Evolutionary conservation across 2,113 vertebrate species (phyloP).

Genomic region (Xyliphius kryptos): DNA sequence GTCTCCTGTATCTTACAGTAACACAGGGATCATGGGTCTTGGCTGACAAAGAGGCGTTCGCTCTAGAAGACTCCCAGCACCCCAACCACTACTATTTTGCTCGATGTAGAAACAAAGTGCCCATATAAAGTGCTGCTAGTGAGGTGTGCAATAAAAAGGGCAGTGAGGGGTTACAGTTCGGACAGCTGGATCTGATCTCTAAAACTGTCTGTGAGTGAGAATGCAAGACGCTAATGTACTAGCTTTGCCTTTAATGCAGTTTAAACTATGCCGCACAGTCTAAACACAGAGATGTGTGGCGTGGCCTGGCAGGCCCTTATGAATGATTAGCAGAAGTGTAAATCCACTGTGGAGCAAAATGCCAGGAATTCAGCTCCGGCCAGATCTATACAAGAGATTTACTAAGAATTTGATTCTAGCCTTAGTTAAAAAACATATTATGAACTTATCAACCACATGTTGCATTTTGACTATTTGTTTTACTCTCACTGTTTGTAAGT

Average conservation of each 20-base stretch:
- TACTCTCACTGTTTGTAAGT: not conserved
- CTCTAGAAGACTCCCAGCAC: not conserved
- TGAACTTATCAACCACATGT: not conserved
- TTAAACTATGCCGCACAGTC: slow-evolving; percentile 14
- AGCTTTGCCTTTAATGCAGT: slow-evolving; percentile 16
- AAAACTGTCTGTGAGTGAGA: not conserved
- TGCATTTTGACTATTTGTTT: not conserved
- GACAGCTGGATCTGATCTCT: slow-evolving; percentile 6
- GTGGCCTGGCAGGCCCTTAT: slow-evolving; percentile 10
- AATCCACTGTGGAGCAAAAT: slow-evolving; percentile 3
- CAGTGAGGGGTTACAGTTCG: slow-evolving; percentile 2
- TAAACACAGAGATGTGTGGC: slow-evolving; percentile 26
- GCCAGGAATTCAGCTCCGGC: slow-evolving; percentile 1
- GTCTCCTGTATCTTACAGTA: slow-evolving; percentile 30
- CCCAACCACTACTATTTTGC: slow-evolving; percentile 4
- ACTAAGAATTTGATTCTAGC: slow-evolving; percentile 20
- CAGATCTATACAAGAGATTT: slow-evolving; percentile 23
- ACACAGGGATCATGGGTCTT: slow-evolving; percentile 10
- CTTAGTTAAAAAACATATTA: slow-evolving; percentile 6
- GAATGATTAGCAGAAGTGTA: slow-evolving; percentile 9
- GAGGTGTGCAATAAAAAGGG: slow-evolving; percentile 10
- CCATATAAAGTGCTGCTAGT: slow-evolving; percentile 26
- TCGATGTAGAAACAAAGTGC: not conserved
- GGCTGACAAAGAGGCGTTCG: slow-evolving; percentile 14
- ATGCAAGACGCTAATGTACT: slow-evolving; percentile 6